A percentile compares a stretch with the other conserved stretches of the same genome.
phyloP scores from a whole-genome alignment of 2,797 vertebrate genomes.

The Picus viridis region DNA sequence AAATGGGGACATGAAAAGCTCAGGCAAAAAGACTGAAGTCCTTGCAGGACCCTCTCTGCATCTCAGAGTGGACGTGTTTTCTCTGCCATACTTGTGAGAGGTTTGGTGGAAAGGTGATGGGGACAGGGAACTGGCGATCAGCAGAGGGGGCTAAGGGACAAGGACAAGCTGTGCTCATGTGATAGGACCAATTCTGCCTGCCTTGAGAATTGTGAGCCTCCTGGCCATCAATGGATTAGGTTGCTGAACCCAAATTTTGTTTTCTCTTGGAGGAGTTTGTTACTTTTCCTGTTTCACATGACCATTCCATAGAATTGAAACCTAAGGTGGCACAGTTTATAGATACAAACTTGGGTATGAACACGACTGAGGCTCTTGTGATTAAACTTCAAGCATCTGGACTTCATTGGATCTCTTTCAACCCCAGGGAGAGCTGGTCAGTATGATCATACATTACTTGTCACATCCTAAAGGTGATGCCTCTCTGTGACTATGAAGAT shows the following conservation, averaged over 20 bases:
- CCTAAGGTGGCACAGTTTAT: background rate
- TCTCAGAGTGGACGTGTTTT: background rate
- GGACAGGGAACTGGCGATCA: rapidly evolving
- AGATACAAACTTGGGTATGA: background rate
- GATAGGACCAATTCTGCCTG: background rate
- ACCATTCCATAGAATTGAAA: background rate
- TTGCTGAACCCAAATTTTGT: background rate
- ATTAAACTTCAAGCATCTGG: background rate
- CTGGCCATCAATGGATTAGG: background rate
- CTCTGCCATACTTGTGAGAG: background rate
- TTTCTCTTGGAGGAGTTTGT: background rate
- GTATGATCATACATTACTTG: background rate
- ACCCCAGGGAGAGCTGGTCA: background rate
- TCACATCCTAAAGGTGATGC: background rate
- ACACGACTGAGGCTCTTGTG: background rate
- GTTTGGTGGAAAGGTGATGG: background rate
- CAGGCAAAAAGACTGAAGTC: background rate
- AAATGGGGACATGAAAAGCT: background rate
- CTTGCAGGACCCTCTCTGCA: background rate
- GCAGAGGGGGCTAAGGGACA: background rate
- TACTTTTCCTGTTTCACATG: background rate
- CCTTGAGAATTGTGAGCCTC: background rate
- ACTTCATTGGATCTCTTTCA: background rate
- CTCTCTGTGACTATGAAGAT: background rate
- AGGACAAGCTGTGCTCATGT: background rate